Percentiles rank a stretch among this genome's conserved stretches.
These are phyloP conservation scores for Tympanoctomys barrerae DNA, from an alignment of 2,797 vertebrate species.

Conservation along the genomic window DNA sequence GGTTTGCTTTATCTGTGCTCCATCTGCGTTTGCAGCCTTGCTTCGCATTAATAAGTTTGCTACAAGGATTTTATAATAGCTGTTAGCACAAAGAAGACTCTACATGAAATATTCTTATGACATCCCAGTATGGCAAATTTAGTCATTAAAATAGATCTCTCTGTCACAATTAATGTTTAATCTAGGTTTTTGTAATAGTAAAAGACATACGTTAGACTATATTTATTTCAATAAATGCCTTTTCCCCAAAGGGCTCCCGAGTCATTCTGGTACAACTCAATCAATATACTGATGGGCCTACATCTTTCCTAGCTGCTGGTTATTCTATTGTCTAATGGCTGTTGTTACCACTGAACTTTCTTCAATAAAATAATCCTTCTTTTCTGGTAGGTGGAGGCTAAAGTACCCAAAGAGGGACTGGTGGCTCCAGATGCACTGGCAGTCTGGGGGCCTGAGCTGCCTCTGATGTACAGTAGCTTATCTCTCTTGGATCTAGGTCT, in stretches of 20 bases:
- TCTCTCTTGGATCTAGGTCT: background rate
- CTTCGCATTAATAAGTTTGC: conserved; percentile 64
- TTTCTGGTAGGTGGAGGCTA: background rate
- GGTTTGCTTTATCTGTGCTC: conserved; percentile 42
- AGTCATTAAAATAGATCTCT: conserved; percentile 80
- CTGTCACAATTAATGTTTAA: conserved; percentile 76
- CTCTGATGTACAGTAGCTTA: background rate
- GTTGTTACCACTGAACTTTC: background rate
- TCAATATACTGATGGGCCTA: background rate
- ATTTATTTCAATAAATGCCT: conserved; percentile 77
- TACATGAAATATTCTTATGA: conserved; percentile 80
- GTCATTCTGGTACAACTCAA: conserved; percentile 40
- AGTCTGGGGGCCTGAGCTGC: background rate
- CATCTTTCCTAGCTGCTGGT: conserved; percentile 17
- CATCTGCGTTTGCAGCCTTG: conserved; percentile 54
- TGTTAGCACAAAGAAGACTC: conserved; percentile 71
- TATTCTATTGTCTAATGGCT: background rate
- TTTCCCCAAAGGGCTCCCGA: conserved; percentile 17
- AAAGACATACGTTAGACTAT: conserved; percentile 60
- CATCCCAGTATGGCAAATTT: conserved; percentile 71
- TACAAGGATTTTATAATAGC: conserved; percentile 61
- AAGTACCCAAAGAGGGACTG: background rate
- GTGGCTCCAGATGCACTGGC: background rate
- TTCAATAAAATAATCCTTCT: conserved; percentile 38
- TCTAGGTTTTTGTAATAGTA: conserved; percentile 72